Evolutionary conservation across 2,797 vertebrate species (phyloP).

Genomic region (Sebastes vulpes): DNA sequence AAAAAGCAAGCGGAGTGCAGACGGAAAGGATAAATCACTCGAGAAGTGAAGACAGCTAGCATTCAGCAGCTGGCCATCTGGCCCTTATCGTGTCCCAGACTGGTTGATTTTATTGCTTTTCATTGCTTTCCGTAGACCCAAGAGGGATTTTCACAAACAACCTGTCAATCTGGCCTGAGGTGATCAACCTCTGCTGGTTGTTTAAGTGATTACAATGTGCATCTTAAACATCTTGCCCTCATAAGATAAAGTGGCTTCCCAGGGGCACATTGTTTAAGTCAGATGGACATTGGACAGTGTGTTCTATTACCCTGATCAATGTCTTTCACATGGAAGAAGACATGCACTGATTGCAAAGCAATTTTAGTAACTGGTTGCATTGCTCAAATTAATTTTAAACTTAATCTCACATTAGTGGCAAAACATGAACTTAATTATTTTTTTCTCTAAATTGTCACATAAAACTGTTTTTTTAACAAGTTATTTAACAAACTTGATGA

Average conservation of each 20-base stretch:
- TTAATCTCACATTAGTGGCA: neutral
- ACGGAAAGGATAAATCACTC: constrained; percentile 85
- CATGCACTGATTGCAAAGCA: neutral
- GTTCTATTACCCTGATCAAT: neutral
- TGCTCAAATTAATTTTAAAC: neutral
- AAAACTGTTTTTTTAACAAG: neutral
- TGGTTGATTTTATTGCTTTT: constrained; percentile 86
- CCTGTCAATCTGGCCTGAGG: constrained; percentile 68
- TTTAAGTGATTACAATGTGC: constrained; percentile 70
- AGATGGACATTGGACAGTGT: neutral
- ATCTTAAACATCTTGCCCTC: constrained; percentile 47
- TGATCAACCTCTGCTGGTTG: constrained; percentile 70
- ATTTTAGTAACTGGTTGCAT: neutral
- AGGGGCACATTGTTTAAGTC: neutral
- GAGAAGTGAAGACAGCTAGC: constrained; percentile 81
- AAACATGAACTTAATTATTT: neutral
- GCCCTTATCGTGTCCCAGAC: constrained; percentile 75
- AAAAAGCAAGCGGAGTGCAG: constrained; percentile 85
- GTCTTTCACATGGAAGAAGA: neutral
- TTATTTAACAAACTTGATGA: neutral
- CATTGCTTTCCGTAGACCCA: constrained; percentile 82
- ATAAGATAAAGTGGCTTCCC: constrained; percentile 24
- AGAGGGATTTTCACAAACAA: constrained; percentile 73
- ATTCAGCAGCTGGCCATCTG: constrained; percentile 84
- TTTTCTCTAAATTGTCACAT: neutral